Percentiles rank a stretch among this genome's conserved stretches.
Conservation (phyloP, 2,797 vertebrate genomes). For the Enteromius thamalakanensis region DNA sequence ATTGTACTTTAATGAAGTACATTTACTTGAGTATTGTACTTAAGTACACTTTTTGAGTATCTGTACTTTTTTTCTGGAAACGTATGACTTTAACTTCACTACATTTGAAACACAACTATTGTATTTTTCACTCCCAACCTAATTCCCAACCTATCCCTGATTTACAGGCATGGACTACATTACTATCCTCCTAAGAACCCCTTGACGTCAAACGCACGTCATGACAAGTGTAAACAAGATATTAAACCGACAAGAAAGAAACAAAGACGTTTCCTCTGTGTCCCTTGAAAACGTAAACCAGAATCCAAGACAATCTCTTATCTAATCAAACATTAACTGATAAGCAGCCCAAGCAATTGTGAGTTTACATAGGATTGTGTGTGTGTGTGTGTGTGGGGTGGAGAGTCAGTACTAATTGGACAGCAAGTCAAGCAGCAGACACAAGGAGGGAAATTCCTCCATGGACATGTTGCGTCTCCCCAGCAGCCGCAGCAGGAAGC, state of each 20-base stretch:
- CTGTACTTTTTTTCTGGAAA: no score
- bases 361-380: not conserved
- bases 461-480: constrained; percentile 81
- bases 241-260: not conserved
- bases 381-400: constrained; percentile 34
- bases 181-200: constrained; percentile 38
- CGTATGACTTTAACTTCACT: no score
- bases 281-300: constrained; percentile 2
- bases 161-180: not conserved
- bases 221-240: constrained; percentile 13
- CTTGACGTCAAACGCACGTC: constrained; percentile 69
- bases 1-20: no score
- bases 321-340: not conserved
- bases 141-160: not conserved
- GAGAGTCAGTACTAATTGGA: constrained; percentile 80
- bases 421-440: constrained; percentile 78
- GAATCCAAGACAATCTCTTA: not conserved
- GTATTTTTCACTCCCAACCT: no score
- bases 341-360: not conserved
- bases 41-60: no score
- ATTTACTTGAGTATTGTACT: no score
- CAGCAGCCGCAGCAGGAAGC: constrained; percentile 77
- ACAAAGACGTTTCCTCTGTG: not conserved
- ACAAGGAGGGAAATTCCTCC: constrained; percentile 83
- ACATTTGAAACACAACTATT: no score